Conservation (phyloP, 2,113 vertebrate species). For the Rhabdomys dilectus region DNA sequence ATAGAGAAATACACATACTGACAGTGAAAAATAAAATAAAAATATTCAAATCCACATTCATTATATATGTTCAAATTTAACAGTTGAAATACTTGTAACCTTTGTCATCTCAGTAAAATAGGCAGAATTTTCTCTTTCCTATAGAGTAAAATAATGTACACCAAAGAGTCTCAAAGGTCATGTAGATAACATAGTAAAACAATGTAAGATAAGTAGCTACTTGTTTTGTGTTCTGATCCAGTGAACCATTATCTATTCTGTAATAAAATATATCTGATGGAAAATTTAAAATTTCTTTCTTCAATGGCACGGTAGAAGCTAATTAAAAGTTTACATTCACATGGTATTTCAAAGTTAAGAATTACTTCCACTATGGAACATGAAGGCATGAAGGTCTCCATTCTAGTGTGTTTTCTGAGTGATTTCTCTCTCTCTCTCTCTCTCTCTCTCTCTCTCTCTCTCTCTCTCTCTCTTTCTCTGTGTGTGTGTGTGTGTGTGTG, state of each 20-base stretch:
- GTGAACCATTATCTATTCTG: slow-evolving; percentile 18
- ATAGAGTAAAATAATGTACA: slow-evolving; percentile 11
- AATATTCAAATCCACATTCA: neutral
- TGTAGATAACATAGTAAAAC: neutral
- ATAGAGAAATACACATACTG: neutral
- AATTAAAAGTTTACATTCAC: slow-evolving; percentile 63
- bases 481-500: no score
- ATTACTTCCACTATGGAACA: slow-evolving; percentile 70
- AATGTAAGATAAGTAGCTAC: slow-evolving; percentile 19
- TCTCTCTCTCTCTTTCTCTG: no score
- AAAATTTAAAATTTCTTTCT: slow-evolving; percentile 69
- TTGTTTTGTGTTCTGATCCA: slow-evolving; percentile 52
- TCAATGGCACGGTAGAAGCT: slow-evolving; percentile 36
- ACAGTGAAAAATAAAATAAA: neutral
- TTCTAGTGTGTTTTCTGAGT: slow-evolving; percentile 44
- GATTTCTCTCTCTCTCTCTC: slow-evolving; percentile 48
- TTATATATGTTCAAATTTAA: neutral
- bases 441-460: no score
- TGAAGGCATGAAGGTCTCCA: slow-evolving; percentile 68
- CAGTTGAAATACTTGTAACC: neutral
- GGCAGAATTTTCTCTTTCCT: neutral
- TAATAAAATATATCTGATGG: slow-evolving; percentile 51
- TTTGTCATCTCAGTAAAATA: neutral
- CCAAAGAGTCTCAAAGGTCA: neutral
- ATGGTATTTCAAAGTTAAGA: slow-evolving; percentile 67